Conservation (phyloP, 2,888 invertebrate genomes). For the Druceiella hillmani region DNA sequence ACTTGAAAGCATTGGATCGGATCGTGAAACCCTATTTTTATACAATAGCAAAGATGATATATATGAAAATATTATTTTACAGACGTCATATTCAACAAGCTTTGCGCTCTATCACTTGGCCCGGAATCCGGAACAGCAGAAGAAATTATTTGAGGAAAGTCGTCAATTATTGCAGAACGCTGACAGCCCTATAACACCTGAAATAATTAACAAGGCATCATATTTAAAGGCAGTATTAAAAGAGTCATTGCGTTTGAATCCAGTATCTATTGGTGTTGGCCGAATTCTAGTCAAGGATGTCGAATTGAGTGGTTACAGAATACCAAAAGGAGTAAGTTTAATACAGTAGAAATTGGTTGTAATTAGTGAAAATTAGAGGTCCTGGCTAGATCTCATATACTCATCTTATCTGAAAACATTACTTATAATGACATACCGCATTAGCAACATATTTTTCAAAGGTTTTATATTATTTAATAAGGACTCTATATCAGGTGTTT, state of each 20-base stretch:
- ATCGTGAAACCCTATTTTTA: too few relatives aligned
- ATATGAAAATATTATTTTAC: too few relatives aligned
- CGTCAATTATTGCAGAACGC: conserved; percentile 47
- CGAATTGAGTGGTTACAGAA: conserved; percentile 63
- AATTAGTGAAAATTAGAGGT: conserved; percentile 5
- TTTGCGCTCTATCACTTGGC: conserved; percentile 79
- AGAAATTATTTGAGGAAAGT: conserved; percentile 61
- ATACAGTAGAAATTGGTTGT: not conserved
- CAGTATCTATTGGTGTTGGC: conserved; percentile 79
- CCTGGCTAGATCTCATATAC: too few relatives aligned
- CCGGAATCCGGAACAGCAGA: conserved; percentile 61
- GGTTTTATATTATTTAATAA: too few relatives aligned
- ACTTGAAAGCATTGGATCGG: too few relatives aligned
- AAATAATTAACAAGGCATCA: conserved; percentile 53
- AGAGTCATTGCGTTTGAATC: conserved; percentile 76
- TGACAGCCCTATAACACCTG: conserved; percentile 49
- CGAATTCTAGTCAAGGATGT: conserved; percentile 65
- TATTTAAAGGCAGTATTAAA: conserved; percentile 79
- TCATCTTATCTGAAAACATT: too few relatives aligned
- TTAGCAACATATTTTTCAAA: too few relatives aligned
- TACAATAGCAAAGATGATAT: too few relatives aligned
- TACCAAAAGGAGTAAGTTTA: conserved; percentile 68
- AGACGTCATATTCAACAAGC: conserved; percentile 73
- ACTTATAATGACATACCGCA: too few relatives aligned
- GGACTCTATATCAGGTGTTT: too few relatives aligned